Conservation (phyloP, 2,797 vertebrate species). For the Antrozous pallidus region DNA sequence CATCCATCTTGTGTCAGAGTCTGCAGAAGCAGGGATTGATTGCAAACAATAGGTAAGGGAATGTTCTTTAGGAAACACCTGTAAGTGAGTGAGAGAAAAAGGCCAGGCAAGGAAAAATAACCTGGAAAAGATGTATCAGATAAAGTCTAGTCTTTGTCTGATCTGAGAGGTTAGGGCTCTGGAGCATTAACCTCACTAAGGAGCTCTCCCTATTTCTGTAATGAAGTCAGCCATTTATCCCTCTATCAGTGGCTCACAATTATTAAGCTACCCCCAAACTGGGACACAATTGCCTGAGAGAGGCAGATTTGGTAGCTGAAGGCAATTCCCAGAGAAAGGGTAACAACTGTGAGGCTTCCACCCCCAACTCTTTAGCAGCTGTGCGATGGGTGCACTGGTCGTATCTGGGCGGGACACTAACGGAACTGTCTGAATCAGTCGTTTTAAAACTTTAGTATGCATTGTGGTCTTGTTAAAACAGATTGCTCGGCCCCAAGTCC, state of each 20-base stretch:
- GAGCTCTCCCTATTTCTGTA: background rate
- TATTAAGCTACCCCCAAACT: background rate
- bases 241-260: background rate
- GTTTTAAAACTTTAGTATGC: background rate
- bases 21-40: background rate
- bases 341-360: background rate
- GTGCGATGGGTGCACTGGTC: background rate
- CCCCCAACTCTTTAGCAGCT: background rate
- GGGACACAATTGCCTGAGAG: background rate
- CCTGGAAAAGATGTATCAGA: background rate
- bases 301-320: constrained; percentile 23
- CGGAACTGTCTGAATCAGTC: background rate
- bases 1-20: background rate
- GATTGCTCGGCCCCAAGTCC: background rate
- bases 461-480: background rate
- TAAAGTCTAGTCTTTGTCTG: background rate
- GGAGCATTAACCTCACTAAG: background rate
- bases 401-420: background rate
- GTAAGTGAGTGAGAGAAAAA: background rate
- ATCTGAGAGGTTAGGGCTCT: background rate
- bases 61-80: background rate
- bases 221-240: background rate
- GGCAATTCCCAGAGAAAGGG: background rate
- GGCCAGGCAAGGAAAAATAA: background rate
- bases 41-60: background rate